These are phyloP conservation scores for Nansenia antarctica DNA, from an alignment of 2,113 vertebrate genomes.

Conservation along the genomic window DNA sequence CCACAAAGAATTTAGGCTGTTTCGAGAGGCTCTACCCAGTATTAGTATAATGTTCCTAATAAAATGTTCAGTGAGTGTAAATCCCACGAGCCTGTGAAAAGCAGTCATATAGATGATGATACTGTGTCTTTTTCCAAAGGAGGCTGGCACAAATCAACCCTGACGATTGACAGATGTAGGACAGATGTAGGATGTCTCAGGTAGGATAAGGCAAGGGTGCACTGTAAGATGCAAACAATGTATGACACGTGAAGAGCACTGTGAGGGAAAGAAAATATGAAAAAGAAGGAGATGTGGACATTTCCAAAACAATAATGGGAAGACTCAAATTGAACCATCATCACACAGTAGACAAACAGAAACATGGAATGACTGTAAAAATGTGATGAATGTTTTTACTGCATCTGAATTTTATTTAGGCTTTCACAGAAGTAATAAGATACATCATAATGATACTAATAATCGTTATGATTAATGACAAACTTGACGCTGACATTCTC, in stretches of 20 bases:
- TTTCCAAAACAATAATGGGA: not conserved
- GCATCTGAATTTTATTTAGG: slow-evolving; percentile 67
- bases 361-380: not conserved
- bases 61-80: not conserved
- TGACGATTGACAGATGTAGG: too few relatives aligned
- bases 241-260: not conserved
- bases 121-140: too few relatives aligned
- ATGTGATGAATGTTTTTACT: slow-evolving; percentile 21
- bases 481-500: slow-evolving; percentile 67
- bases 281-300: not conserved
- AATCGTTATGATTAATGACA: slow-evolving; percentile 57
- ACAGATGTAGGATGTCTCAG: too few relatives aligned
- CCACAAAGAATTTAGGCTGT: too few relatives aligned
- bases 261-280: not conserved
- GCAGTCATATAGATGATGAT: too few relatives aligned
- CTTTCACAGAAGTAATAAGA: slow-evolving; percentile 65
- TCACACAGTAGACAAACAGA: not conserved
- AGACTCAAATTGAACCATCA: not conserved
- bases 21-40: too few relatives aligned
- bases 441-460: slow-evolving; percentile 65
- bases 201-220: too few relatives aligned
- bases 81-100: not conserved
- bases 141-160: too few relatives aligned
- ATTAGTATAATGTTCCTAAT: too few relatives aligned
- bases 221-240: too few relatives aligned